Base-by-base conservation (phyloP, 2,888 invertebrate species). In the Nephrotoma guestfalica region DNA sequence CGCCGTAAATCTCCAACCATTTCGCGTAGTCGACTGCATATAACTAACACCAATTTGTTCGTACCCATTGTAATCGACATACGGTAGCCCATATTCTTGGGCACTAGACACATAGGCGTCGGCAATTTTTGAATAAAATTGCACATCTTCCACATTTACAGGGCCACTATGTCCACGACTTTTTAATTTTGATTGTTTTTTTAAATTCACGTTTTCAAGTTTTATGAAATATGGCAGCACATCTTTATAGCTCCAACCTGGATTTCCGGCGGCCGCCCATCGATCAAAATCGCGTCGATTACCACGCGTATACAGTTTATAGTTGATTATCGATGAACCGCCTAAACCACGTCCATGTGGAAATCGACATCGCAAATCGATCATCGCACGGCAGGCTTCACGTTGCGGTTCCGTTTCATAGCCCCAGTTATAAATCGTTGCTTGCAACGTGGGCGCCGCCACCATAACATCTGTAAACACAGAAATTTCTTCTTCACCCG, bases 361-460 rank as follows among this genome's bases (percentile, higher is more conserved):
- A 90, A 90, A 92, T 47, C 90, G 89, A 88, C 93, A 92, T 84
- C 91, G 90, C 87, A 90, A 89, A 87, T 92, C 91, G 41, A 89
- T 90, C 90, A 93, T 90, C 71, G 90, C 90, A 47, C 92, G 89
- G 87, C 93, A 93, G 0, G 93, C 92, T 41, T 92, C 91, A 0
- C 90, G 89, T 88, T 94, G 93, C 6, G 92, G 93, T 88, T 94
- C 93, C 83, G 94, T 93, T 57, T 91, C 91, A 90, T 93, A 94
- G 15, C 92, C 92, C 94, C 94, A 94, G 89, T 94, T 94, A 88
- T 92, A 93, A 86, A 92, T 91, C 4, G 93, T 93, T 88, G 93
- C 90, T 88, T 94, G 93, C 84, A 94, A 92, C 87, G 92, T 91
- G 18, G 93, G 91, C 7, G 93, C 93, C 1, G 93, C 88, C 0